Evolutionary conservation across 2,797 vertebrate genomes (phyloP), one percentile per base, ranked within the genome.

Genomic region (Antennarius maculatus): DNA sequence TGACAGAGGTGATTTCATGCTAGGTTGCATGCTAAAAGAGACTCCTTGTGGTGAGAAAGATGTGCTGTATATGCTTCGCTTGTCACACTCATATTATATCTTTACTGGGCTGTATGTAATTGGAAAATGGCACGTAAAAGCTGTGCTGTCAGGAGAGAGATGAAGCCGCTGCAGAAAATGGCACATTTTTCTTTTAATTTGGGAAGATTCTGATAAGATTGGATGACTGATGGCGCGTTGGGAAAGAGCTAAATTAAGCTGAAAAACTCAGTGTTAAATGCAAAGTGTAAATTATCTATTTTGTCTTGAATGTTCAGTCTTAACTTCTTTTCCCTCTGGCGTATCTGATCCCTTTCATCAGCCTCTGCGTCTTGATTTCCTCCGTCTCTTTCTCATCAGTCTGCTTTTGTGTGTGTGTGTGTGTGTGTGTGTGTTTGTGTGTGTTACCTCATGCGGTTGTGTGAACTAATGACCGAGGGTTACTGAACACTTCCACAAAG

Each of bases 401-500:
- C 9, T 66, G 59, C 69, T 71, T 61, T 47, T 57, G 43, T 52
- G 41, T 71, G 45, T 65, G 54, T 71, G 45, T 65, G 54, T 49
- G 31, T 67, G 37, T 65, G 74, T 58, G 53, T 49, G 45, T 53
- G n/a, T 39, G 39, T 39, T 29, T 48, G 45, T 41, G 43, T 14
- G 53, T 56, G 47, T 23, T 53, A 75, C 76, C 66, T 16, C 63
- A 63, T 81, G 84, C 75, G 77, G 74, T 82, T 81, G 80, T 81
- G 81, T 88, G 86, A 89, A 89, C 88, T 89, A 86, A 86, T 89
- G 89, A 88, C 91, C 81, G 67, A 80, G 74, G 69, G 77, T 72
- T 42, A 69, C 61, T 76, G 65, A 81, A 69, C 43, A 68, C 39
- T 71, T 46, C 43, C 83, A 92, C 89, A 92, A 92, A 86, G 88